phyloP scores from a whole-genome alignment of 2,888 invertebrate species.

The Hirtodrosophila histrioides region DNA sequence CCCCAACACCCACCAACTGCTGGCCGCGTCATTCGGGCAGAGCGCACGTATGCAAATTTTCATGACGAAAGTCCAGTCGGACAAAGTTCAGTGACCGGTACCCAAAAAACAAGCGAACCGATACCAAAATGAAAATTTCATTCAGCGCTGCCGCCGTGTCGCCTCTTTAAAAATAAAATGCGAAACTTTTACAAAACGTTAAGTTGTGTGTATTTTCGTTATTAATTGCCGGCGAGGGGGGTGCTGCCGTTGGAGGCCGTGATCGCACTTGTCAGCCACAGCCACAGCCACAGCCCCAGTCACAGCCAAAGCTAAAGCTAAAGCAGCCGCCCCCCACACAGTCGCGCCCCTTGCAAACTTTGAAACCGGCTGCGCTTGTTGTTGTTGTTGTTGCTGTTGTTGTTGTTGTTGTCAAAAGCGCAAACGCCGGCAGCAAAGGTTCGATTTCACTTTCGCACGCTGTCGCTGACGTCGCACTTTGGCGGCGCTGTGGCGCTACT shows the following conservation, averaged over 20 bases:
- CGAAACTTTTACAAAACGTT: conserved; percentile 71
- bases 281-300: conserved; percentile 26
- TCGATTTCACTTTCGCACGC: conserved; percentile 81
- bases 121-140: conserved; percentile 70
- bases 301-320: conserved; percentile 31
- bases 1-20: conserved; percentile 26
- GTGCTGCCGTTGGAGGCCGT: conserved; percentile 4
- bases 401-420: conserved; percentile 62
- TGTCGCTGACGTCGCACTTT: conserved; percentile 62
- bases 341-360: conserved; percentile 55
- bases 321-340: conserved; percentile 24
- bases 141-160: conserved; percentile 42
- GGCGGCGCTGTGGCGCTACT: conserved; percentile 45
- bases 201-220: conserved; percentile 53
- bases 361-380: conserved; percentile 63
- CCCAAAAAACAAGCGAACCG: conserved; percentile 19
- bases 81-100: conserved; percentile 75
- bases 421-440: conserved; percentile 78
- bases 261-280: conserved; percentile 56
- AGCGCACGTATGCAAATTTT: conserved; percentile 67
- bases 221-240: conserved; percentile 45
- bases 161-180: conserved; percentile 68
- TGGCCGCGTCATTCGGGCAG: conserved; percentile 47
- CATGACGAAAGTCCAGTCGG: conserved; percentile 80
- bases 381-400: conserved; percentile 41